These are phyloP conservation scores for Druceiella hillmani DNA, from an alignment of 2,888 invertebrate genomes.

Conservation along the genomic window DNA sequence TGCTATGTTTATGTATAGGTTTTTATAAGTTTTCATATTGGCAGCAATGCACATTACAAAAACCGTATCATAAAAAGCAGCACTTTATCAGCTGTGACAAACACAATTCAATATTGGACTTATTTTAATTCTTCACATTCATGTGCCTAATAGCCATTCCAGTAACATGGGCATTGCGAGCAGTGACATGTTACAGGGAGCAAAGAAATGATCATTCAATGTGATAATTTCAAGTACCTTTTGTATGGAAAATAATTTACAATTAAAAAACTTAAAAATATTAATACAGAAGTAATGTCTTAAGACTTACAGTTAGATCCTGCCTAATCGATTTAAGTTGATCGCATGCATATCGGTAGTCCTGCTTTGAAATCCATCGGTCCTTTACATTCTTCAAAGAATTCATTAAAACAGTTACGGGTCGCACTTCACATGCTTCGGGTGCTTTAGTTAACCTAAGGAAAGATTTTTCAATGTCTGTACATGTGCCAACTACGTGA, in stretches of 20 bases:
- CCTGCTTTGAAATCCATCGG: constrained; percentile 84
- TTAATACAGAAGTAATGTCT: no score
- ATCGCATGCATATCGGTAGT: constrained; percentile 97
- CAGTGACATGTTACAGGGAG: not conserved
- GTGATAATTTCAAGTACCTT: no score
- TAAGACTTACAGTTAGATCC: constrained; percentile 83
- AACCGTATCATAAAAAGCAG: no score
- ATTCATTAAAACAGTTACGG: constrained; percentile 75
- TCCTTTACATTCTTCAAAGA: constrained; percentile 88
- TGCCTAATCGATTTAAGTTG: constrained; percentile 98
- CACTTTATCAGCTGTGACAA: no score
- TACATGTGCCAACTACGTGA: constrained; percentile 92
- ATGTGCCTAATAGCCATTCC: no score
- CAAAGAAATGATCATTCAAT: not conserved
- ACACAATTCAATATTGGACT: no score
- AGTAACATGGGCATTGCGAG: not conserved
- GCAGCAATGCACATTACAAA: no score
- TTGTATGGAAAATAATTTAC: constrained; percentile 1
- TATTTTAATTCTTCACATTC: no score
- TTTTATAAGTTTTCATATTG: no score
- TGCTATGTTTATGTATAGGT: no score
- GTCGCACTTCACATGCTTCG: constrained; percentile 85
- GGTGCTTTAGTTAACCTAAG: constrained; percentile 95
- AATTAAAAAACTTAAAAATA: constrained; percentile 1
- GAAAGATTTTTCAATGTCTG: constrained; percentile 93